These are phyloP conservation scores for Lithophane semibrunnea DNA, from an alignment of 2,888 invertebrate genomes.

Conservation along the genomic window DNA sequence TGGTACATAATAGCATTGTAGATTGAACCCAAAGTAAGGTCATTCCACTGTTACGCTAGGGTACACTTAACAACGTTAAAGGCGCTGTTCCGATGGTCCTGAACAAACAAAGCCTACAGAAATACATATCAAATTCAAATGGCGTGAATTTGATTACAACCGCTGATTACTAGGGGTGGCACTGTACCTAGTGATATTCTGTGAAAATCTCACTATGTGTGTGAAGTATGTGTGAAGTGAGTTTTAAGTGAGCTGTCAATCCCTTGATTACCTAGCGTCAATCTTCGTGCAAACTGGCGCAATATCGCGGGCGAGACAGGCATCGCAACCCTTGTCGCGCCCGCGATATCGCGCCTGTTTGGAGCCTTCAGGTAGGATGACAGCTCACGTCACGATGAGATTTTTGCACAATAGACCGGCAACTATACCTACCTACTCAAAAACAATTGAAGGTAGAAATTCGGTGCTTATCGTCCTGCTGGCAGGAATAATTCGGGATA, in stretches of 20 bases:
- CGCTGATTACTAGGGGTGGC: slow-evolving; percentile 21
- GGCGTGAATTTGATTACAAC: slow-evolving; percentile 34
- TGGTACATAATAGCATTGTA: slow-evolving; percentile 10
- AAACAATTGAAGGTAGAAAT: background rate
- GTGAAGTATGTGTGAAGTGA: too few species aligned
- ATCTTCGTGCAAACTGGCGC: too few species aligned
- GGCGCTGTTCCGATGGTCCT: slow-evolving; percentile 38
- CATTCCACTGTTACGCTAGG: slow-evolving; percentile 28
- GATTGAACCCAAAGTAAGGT: slow-evolving; percentile 34
- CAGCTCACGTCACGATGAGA: background rate
- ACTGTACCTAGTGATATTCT: too few species aligned
- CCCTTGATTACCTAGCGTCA: too few species aligned
- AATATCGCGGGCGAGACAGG: too few species aligned
- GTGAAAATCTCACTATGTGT: too few species aligned
- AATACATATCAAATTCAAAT: slow-evolving; percentile 36
- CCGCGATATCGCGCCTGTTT: too few species aligned
- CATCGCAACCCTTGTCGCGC: too few species aligned
- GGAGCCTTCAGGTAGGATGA: background rate
- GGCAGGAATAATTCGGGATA: background rate
- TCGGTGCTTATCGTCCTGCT: background rate
- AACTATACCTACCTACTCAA: background rate
- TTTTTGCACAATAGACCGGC: background rate
- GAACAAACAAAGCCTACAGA: slow-evolving; percentile 54
- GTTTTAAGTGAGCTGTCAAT: background rate
- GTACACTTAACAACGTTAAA: background rate